Evolutionary conservation across 1,140 invertebrate species (phyloP), one percentile per base, ranked within the genome.

Genomic region (Mizuhopecten yessoensis): DNA sequence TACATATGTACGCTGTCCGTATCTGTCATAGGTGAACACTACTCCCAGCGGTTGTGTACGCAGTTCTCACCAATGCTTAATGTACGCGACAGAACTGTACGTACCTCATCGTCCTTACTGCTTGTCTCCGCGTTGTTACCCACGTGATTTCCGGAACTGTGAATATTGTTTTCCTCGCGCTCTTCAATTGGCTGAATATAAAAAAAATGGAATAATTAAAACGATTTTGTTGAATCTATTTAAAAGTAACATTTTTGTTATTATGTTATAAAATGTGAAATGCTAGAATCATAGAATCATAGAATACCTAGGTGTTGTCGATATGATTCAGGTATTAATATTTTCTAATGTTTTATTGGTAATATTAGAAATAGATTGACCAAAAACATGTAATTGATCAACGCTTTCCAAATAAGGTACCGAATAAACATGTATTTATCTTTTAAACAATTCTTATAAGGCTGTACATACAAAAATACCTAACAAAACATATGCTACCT

Each of bases 31-130:
- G 29, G 11, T 13, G 13, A 7, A 39, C 36, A 39, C 36, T 75
- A 75, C 87, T 94, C 93, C 94, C 94, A 94, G 88, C 90, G 91
- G 87, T 92, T 92, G 2, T 93, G 92, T n/a, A 92, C 57, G 86
- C 91, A 92, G 45, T 93, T 94, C 88, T 94, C 94, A 29, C 94
- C 94, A 13, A 94, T 93, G 36, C 94, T 94, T 86, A 94, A 42
- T 33, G 93, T 94, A 91, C 94, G 91, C 17, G 92, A 87, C 34
- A 94, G 75, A n/a, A 91, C 92, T n/a, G 89, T 91, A 15, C 90
- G 92, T 13, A 93, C 92, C 87, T 94, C 93, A 34, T 93, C 93
- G 33, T 93, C 91, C 20, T 91, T 91, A 33, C 91, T 89, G 20
- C 93, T 93, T 0, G 92, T 39, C 33, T 87, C 42, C 45, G 89